Conservation (phyloP, 2,888 invertebrate species). For the Archaeoteleia sp. region DNA sequence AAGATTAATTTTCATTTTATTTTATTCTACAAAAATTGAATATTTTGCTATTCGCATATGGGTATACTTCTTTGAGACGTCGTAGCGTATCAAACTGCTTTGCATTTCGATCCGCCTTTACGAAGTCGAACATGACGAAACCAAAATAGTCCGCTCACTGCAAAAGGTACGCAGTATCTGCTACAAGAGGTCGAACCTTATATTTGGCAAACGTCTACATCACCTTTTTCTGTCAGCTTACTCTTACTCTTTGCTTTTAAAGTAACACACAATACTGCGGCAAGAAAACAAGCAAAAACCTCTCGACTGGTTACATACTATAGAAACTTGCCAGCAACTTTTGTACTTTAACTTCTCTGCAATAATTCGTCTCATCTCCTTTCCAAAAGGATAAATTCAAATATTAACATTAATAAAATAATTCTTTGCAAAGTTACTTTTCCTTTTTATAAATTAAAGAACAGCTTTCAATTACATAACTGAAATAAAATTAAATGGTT, state of each 20-base stretch:
- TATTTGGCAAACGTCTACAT: conserved; percentile 32
- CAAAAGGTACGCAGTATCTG: conserved; percentile 6
- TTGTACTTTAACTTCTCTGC: too few relatives aligned
- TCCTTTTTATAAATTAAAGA: too few relatives aligned
- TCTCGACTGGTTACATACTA: background rate
- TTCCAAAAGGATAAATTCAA: too few relatives aligned
- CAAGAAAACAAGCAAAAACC: background rate
- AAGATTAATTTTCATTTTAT: too few relatives aligned
- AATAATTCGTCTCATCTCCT: too few relatives aligned
- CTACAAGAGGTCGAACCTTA: conserved; percentile 4
- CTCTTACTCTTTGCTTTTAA: conserved; percentile 7
- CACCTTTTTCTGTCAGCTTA: conserved; percentile 5
- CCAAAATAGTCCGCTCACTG: conserved; percentile 5
- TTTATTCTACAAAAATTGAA: too few relatives aligned
- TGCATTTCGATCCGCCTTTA: conserved; percentile 38
- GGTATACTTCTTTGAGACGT: background rate
- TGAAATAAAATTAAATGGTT: too few relatives aligned
- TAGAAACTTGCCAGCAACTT: background rate
- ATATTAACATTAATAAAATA: too few relatives aligned
- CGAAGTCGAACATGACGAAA: conserved; percentile 23
- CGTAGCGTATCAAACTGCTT: conserved; percentile 18
- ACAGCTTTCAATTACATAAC: too few relatives aligned
- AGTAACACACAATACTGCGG: background rate
- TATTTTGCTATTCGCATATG: background rate
- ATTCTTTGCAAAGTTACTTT: too few relatives aligned